phyloP scores from a whole-genome alignment of 2,113 vertebrate genomes.

The Rissa tridactyla region DNA sequence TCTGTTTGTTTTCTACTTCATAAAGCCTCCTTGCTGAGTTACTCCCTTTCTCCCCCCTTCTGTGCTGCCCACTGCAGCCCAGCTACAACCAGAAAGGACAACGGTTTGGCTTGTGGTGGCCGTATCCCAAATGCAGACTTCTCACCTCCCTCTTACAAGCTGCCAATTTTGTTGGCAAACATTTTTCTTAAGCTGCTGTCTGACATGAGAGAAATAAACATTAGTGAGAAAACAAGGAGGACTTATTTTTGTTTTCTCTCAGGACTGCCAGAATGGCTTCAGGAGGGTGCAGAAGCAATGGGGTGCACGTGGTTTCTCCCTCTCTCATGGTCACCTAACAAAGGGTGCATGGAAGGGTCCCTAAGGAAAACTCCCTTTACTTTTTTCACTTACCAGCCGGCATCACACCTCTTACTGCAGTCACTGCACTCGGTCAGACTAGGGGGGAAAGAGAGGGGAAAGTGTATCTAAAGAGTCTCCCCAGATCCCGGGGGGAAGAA shows the following conservation, averaged over 20 bases:
- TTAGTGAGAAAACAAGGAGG: not conserved
- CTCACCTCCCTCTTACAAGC: not conserved
- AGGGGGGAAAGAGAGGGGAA: not conserved
- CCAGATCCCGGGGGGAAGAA: not conserved
- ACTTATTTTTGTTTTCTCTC: not conserved
- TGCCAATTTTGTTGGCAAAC: not conserved
- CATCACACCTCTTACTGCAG: not conserved
- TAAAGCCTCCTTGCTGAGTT: slow-evolving; percentile 3
- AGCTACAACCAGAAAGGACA: not conserved
- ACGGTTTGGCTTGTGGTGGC: not conserved
- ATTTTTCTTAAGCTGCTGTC: slow-evolving; percentile 6
- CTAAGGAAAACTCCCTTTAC: not conserved
- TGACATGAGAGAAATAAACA: not conserved
- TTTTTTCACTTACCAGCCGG: not conserved
- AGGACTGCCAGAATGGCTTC: not conserved
- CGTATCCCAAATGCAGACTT: not conserved
- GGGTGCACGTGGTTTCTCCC: not conserved
- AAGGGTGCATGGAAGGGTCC: not conserved
- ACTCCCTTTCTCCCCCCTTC: not conserved
- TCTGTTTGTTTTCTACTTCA: slow-evolving; percentile 28
- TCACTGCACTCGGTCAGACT: not conserved
- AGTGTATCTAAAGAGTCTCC: not conserved
- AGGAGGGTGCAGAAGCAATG: not conserved
- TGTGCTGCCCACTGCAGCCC: not conserved
- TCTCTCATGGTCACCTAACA: not conserved